These are phyloP conservation scores for Actenoides lindsayi DNA, from an alignment of 2,113 vertebrate genomes.

Conservation along the genomic window DNA sequence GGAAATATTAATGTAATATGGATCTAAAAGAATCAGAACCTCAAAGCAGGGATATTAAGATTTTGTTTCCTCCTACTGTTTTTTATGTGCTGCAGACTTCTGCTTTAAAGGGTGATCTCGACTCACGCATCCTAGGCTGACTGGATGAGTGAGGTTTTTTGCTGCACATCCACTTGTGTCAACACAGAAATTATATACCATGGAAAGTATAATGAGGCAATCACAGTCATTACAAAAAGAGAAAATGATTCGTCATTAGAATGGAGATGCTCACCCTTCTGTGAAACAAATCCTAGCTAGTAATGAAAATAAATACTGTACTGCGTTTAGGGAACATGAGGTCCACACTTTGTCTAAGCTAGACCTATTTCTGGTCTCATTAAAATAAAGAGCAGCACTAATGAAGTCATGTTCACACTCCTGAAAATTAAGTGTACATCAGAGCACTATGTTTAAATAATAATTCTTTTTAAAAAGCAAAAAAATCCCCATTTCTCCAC, in stretches of 20 bases:
- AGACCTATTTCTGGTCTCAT: background rate
- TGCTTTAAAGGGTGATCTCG: background rate
- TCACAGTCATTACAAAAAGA: constrained; percentile 34
- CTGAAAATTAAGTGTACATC: background rate
- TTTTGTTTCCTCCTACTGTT: background rate
- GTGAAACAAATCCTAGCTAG: constrained; percentile 16
- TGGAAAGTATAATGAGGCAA: constrained; percentile 46
- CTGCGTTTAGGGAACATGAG: background rate
- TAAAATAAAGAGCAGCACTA: background rate
- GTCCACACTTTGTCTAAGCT: background rate
- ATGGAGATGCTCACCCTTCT: constrained; percentile 24
- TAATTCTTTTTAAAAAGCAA: background rate
- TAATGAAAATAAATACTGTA: constrained; percentile 35
- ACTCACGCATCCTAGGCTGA: background rate
- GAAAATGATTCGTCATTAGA: constrained; percentile 45
- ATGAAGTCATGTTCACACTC: background rate
- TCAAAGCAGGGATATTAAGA: background rate
- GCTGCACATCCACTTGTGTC: constrained; percentile 14
- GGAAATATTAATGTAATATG: background rate
- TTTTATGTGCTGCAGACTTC: background rate
- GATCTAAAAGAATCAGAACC: background rate
- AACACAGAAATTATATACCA: constrained; percentile 41
- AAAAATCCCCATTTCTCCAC: background rate
- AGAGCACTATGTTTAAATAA: background rate
- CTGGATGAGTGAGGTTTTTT: constrained; percentile 31